These are phyloP conservation scores for Scaptomyza graminum DNA, from an alignment of 1,140 invertebrate genomes.

Conservation along the genomic window DNA sequence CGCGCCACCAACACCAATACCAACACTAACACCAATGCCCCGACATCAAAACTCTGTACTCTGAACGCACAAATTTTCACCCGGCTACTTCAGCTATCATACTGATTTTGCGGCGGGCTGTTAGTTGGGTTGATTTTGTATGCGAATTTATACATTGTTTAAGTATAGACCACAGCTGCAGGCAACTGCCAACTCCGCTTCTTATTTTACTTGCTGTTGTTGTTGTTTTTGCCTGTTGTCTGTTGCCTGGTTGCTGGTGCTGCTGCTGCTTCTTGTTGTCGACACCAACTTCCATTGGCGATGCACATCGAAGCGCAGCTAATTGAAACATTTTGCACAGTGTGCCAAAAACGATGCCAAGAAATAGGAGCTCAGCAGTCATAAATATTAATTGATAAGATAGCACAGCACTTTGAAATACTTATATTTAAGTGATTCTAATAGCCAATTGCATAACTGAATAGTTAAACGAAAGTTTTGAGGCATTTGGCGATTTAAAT, in stretches of 20 bases:
- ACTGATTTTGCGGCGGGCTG: constrained; percentile 4
- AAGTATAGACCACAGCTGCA: constrained; percentile 73
- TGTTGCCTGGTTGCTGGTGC: constrained; percentile 9
- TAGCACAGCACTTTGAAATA: not conserved
- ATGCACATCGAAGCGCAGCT: constrained; percentile 80
- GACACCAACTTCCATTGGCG: constrained; percentile 68
- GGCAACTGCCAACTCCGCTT: not conserved
- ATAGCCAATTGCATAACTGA: not conserved
- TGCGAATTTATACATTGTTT: constrained; percentile 80
- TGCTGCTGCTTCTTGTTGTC: constrained; percentile 50
- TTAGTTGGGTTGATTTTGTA: constrained; percentile 57
- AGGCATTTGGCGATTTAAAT: no score
- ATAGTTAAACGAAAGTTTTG: not conserved
- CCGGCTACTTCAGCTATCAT: constrained; percentile 35
- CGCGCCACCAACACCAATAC: constrained; percentile 13
- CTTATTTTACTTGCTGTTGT: not conserved
- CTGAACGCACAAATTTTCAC: constrained; percentile 32
- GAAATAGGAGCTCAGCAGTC: not conserved
- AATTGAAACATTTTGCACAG: constrained; percentile 75
- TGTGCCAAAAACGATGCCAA: constrained; percentile 27
- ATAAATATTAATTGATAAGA: constrained; percentile 7
- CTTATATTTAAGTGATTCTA: not conserved
- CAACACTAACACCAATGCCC: constrained; percentile 24
- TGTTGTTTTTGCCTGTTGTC: not conserved
- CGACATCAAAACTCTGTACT: constrained; percentile 33